Conservation (phyloP, 2,113 vertebrate species). For the Laterallus jamaicensis region DNA sequence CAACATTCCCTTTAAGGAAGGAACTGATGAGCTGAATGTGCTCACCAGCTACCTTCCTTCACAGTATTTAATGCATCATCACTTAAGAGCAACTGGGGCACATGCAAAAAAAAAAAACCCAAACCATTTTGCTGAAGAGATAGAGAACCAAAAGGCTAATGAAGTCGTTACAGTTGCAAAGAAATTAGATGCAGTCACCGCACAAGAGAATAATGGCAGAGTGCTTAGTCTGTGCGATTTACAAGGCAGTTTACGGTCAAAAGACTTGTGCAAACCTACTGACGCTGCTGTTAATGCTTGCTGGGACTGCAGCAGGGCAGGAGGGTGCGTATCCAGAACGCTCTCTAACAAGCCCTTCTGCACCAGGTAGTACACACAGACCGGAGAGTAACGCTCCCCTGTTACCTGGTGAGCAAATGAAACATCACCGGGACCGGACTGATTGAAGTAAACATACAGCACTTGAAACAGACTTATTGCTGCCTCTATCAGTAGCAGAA, state of each 20-base stretch:
- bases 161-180: neutral
- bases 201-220: neutral
- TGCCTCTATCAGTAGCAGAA: neutral
- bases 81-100: neutral
- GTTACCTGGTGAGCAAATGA: neutral
- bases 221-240: neutral
- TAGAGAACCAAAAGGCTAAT: neutral
- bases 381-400: neutral
- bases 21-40: neutral
- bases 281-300: rapidly evolving
- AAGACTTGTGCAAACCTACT: neutral
- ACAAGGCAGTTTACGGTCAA: neutral
- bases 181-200: rapidly evolving
- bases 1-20: constrained; percentile 34
- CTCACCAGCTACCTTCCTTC: neutral
- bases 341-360: neutral
- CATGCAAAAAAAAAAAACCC: neutral
- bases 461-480: neutral
- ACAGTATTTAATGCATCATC: neutral
- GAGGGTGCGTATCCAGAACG: neutral
- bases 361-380: rapidly evolving
- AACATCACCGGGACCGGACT: neutral
- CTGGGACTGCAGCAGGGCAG: neutral
- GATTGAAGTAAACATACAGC: neutral
- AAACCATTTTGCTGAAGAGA: neutral